Conservation (phyloP, 2,113 vertebrate genomes). For the Geococcyx californianus region DNA sequence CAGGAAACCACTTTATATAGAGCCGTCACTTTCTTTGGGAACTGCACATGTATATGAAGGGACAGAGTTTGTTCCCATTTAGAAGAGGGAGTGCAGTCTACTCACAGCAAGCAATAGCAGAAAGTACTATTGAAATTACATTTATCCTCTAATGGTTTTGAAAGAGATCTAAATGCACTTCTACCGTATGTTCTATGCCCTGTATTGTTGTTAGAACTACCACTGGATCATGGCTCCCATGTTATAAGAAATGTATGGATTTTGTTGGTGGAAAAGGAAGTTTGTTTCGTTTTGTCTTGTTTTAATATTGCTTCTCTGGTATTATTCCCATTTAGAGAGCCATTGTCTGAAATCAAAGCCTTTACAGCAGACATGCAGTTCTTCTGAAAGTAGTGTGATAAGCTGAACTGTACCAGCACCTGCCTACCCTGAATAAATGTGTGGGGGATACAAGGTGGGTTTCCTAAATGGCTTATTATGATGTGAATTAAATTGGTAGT, state of each 20-base stretch:
- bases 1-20: neutral
- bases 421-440: neutral
- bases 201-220: neutral
- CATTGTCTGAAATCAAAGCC: neutral
- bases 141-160: neutral
- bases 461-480: neutral
- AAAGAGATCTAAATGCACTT: neutral
- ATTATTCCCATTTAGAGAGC: neutral
- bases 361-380: neutral
- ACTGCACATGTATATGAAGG: neutral
- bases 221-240: neutral
- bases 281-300: neutral
- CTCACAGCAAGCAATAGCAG: neutral
- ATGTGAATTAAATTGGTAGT: neutral
- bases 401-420: neutral
- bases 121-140: constrained; percentile 2
- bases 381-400: neutral
- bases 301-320: neutral
- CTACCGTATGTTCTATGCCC: neutral
- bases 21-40: neutral
- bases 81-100: neutral
- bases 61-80: constrained; percentile 1
- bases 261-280: neutral
- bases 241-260: neutral
- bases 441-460: neutral